A percentile compares a stretch with the other conserved stretches of the same genome.
These are phyloP conservation scores for Shinisaurus crocodilurus DNA, from an alignment of 2,113 vertebrate genomes.

Conservation along the genomic window DNA sequence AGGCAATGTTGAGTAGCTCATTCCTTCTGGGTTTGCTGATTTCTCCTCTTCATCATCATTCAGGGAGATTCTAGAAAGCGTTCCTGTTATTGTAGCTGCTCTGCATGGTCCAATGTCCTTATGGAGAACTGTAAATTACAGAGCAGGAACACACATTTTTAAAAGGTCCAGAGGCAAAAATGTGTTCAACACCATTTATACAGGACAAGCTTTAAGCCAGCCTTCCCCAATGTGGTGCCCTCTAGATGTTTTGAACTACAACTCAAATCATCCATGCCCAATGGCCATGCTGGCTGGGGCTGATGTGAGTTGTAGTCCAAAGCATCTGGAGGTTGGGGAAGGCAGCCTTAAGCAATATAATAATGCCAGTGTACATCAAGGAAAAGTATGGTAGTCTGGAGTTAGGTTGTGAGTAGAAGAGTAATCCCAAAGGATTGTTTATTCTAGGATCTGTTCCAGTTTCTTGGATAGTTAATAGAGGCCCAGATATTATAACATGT, in stretches of 20 bases:
- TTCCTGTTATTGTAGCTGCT: conserved; percentile 95
- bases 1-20: conserved; percentile 96
- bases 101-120: conserved; percentile 98
- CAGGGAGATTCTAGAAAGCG: conserved; percentile 96
- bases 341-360: background rate
- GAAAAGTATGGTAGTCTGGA: background rate
- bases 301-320: too few relatives aligned
- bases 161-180: background rate
- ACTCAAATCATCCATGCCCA: background rate
- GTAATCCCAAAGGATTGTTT: background rate
- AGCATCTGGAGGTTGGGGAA: background rate
- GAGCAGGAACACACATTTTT: conserved; percentile 55
- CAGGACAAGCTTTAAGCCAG: background rate
- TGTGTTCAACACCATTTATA: background rate
- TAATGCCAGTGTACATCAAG: background rate
- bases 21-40: conserved; percentile 85
- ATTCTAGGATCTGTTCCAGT: background rate
- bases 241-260: background rate
- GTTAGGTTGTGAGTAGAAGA: background rate
- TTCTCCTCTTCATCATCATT: conserved; percentile 98
- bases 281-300: too few relatives aligned
- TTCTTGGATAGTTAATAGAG: conserved; percentile 1
- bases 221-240: background rate
- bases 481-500: conserved; percentile 3
- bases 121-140: conserved; percentile 88